These are phyloP conservation scores for Microctonus brassicae DNA, from an alignment of 2,888 invertebrate genomes.

Conservation along the genomic window DNA sequence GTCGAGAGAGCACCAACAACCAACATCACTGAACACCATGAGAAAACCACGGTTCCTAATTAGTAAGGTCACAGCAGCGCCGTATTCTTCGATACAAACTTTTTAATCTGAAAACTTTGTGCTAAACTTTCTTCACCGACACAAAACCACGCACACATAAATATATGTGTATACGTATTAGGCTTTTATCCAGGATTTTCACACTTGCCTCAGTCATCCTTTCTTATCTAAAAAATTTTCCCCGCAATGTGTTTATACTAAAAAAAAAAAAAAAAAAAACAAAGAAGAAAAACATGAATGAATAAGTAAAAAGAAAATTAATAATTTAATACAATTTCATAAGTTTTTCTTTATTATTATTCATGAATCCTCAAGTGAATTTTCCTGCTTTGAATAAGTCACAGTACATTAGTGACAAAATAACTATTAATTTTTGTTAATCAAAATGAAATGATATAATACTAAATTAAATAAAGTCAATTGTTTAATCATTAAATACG, in stretches of 20 bases:
- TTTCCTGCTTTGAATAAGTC: neutral
- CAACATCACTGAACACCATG: slow-evolving; percentile 8
- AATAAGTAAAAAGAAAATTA: no score
- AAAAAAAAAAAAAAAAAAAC: no score
- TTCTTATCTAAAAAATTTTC: neutral
- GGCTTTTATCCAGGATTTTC: slow-evolving; percentile 11
- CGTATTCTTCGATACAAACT: slow-evolving; percentile 44
- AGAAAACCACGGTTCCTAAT: slow-evolving; percentile 53
- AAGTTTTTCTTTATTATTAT: slow-evolving; percentile 3
- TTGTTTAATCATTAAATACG: no score
- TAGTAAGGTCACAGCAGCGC: slow-evolving; percentile 51
- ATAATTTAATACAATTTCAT: neutral
- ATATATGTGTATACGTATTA: neutral
- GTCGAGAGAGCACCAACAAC: neutral
- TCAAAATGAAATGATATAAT: no score
- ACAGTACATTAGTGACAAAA: no score
- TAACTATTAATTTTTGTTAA: no score
- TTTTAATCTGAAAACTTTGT: slow-evolving; percentile 49
- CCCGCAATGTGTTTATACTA: neutral
- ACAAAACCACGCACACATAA: slow-evolving; percentile 20
- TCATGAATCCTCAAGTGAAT: slow-evolving; percentile 5
- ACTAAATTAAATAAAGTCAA: no score
- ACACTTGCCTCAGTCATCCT: neutral
- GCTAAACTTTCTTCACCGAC: slow-evolving; percentile 43
- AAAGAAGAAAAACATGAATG: no score